Conservation (phyloP, 2,888 invertebrate genomes). For the Polyommatus iphigenia region DNA sequence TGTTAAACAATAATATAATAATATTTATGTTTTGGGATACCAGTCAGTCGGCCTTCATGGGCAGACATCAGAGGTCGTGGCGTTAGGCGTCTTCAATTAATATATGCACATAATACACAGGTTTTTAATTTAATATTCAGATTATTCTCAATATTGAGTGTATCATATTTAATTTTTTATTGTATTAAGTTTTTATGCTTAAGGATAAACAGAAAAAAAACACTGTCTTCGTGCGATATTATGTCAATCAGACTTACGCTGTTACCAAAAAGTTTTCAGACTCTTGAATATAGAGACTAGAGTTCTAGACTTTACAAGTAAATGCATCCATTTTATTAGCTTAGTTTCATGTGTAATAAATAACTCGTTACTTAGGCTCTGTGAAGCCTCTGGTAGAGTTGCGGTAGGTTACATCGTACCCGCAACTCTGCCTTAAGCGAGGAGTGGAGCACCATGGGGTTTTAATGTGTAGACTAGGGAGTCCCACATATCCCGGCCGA, state of each 20-base stretch:
- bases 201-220: not conserved
- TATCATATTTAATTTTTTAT: not conserved
- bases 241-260: not conserved
- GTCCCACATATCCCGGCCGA: no score
- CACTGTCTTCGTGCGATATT: not conserved
- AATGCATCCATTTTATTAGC: not conserved
- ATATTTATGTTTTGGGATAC: conserved; percentile 8
- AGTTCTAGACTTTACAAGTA: not conserved
- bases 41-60: not conserved
- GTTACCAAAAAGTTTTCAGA: not conserved
- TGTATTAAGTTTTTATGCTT: not conserved
- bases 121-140: conserved; percentile 19
- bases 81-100: conserved; percentile 20
- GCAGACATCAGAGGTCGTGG: conserved; percentile 19
- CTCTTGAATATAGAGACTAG: no score
- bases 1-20: no score
- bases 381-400: no score
- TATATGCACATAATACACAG: conserved; percentile 4
- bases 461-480: no score
- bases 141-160: not conserved
- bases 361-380: no score
- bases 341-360: no score
- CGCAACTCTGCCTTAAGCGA: no score
- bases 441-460: no score
- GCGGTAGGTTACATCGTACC: no score